These are phyloP conservation scores for Embiotoca jacksoni DNA, from an alignment of 2,113 vertebrate species.

Conservation along the genomic window DNA sequence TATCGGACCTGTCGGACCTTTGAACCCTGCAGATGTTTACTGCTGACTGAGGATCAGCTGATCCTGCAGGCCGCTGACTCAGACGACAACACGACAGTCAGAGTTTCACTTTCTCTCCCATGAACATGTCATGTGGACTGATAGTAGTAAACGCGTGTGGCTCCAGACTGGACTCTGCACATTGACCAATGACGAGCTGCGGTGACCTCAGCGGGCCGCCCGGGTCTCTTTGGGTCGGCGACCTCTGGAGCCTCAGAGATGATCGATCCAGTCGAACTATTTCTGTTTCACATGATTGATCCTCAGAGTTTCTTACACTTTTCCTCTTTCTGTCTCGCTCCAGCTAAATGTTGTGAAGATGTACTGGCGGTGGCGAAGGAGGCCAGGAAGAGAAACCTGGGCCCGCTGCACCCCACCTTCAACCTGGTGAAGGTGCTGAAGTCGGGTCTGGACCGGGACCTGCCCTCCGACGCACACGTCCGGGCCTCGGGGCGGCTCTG, in stretches of 20 bases:
- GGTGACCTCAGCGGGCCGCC: neutral
- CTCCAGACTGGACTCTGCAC: neutral
- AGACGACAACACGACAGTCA: no score
- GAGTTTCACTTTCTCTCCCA: constrained; percentile 23
- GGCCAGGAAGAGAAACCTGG: constrained; percentile 87
- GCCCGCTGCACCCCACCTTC: constrained; percentile 91
- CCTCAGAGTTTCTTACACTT: no score
- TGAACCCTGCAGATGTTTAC: no score
- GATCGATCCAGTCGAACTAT: neutral
- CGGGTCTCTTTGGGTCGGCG: neutral
- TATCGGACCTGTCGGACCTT: no score
- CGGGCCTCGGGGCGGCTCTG: constrained; percentile 83
- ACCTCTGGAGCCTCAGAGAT: neutral
- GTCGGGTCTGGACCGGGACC: constrained; percentile 78
- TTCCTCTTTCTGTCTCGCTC: neutral
- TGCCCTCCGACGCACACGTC: constrained; percentile 88
- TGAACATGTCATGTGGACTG: neutral
- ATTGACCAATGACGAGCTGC: no score
- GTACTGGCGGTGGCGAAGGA: constrained; percentile 82
- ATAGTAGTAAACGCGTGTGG: neutral
- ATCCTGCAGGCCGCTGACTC: no score
- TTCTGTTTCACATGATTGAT: neutral
- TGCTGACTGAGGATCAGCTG: no score
- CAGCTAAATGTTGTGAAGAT: constrained; percentile 80
- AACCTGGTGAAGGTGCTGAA: constrained; percentile 85